These are phyloP conservation scores for Achroia grisella DNA, from an alignment of 1,140 invertebrate species.

Conservation along the genomic window DNA sequence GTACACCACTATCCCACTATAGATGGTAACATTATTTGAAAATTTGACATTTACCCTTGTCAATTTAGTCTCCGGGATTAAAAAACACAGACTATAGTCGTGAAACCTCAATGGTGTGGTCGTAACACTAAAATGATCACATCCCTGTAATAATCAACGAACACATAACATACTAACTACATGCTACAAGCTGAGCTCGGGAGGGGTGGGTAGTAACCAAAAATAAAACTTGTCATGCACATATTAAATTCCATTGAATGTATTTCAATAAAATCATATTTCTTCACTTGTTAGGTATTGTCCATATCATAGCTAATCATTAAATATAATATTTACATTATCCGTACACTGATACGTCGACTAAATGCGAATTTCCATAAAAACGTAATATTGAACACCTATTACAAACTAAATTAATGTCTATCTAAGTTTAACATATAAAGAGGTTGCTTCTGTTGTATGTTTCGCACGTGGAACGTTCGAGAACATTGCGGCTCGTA, in stretches of 20 bases:
- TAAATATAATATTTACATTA: constrained; percentile 56
- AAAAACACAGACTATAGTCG: too few species aligned
- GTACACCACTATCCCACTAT: too few species aligned
- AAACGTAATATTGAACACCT: constrained; percentile 56
- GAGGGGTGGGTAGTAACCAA: constrained; percentile 9
- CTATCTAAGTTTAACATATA: constrained; percentile 61
- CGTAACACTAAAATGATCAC: too few species aligned
- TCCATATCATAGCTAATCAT: constrained; percentile 65
- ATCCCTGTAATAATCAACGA: constrained; percentile 11
- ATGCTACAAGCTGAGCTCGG: constrained; percentile 26
- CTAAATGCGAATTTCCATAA: constrained; percentile 39
- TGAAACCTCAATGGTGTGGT: too few species aligned
- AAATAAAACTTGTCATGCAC: constrained; percentile 23
- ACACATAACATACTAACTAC: constrained; percentile 31
- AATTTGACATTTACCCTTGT: too few species aligned
- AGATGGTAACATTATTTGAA: too few species aligned
- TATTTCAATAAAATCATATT: constrained; percentile 68
- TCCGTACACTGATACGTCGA: too few species aligned
- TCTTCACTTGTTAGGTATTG: constrained; percentile 72
- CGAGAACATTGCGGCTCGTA: constrained; percentile 17
- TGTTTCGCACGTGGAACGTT: constrained; percentile 18
- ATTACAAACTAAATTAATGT: constrained; percentile 67
- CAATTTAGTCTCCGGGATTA: too few species aligned
- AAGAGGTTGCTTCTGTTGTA: constrained; percentile 41
- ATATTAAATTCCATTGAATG: constrained; percentile 61